These are phyloP conservation scores for Perodicticus potto DNA, from an alignment of 2,797 vertebrate genomes.

Conservation along the genomic window DNA sequence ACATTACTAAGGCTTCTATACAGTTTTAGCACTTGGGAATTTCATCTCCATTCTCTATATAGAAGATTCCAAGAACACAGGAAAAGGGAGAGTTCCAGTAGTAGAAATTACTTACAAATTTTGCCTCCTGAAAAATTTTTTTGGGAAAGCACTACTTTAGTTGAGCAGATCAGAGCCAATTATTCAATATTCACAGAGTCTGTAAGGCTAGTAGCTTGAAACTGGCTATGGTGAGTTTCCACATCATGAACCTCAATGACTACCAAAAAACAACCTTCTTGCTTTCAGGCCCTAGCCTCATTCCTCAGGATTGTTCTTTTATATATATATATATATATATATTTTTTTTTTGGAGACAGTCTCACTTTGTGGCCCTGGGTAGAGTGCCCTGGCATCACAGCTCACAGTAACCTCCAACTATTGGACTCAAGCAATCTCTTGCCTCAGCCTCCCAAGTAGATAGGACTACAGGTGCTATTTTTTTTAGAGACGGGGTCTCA, in stretches of 20 bases:
- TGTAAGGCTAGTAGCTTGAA: not conserved
- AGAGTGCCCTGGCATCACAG: too few species aligned
- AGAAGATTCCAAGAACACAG: constrained; percentile 36
- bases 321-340: too few species aligned
- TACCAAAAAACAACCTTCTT: not conserved
- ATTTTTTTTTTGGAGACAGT: too few species aligned
- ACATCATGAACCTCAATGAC: not conserved
- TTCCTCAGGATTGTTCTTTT: not conserved
- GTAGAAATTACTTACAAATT: constrained; percentile 23
- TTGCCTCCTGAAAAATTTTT: constrained; percentile 20
- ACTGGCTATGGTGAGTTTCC: not conserved
- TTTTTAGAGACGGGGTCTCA: too few species aligned
- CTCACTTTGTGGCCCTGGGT: too few species aligned
- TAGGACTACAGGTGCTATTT: too few species aligned
- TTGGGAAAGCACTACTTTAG: not conserved
- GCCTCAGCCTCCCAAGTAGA: too few species aligned
- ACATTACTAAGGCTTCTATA: constrained; percentile 45
- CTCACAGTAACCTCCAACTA: too few species aligned
- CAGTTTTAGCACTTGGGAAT: constrained; percentile 41
- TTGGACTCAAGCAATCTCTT: too few species aligned
- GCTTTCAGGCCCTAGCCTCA: not conserved
- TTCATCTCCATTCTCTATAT: constrained; percentile 25
- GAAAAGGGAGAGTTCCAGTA: not conserved
- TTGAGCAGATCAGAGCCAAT: not conserved
- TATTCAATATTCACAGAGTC: constrained; percentile 15